Conservation (phyloP, 2,888 invertebrate species). For the Orchesella flavescens region DNA sequence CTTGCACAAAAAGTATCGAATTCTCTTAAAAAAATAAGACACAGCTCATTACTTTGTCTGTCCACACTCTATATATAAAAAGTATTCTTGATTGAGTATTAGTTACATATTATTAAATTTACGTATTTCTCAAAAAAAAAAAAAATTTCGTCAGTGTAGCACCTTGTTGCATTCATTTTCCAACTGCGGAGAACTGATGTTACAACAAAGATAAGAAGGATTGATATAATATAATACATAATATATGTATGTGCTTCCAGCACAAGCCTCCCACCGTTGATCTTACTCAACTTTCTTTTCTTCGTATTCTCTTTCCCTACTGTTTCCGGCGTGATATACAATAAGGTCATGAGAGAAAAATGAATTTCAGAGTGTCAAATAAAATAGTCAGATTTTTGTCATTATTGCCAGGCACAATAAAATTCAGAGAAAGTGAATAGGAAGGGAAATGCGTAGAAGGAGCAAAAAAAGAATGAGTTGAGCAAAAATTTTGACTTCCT, state of each 20-base stretch:
- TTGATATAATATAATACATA: not conserved
- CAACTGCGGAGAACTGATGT: not conserved
- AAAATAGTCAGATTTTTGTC: slow-evolving; percentile 28
- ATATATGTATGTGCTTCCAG: not conserved
- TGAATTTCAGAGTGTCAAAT: slow-evolving; percentile 26
- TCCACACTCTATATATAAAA: too few species aligned
- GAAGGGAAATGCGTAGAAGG: not conserved
- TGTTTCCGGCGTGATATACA: slow-evolving; percentile 9
- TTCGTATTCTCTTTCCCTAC: not conserved
- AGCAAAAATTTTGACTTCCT: slow-evolving; percentile 32
- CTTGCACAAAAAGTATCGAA: not conserved
- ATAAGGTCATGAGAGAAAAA: slow-evolving; percentile 1
- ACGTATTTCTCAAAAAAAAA: not conserved
- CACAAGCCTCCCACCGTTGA: not conserved
- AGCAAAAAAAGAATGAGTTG: not conserved
- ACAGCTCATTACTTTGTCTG: too few species aligned
- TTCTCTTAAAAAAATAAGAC: not conserved
- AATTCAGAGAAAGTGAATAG: not conserved
- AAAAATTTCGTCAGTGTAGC: not conserved
- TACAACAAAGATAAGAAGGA: not conserved
- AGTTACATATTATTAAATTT: too few species aligned
- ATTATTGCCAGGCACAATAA: slow-evolving; percentile 19
- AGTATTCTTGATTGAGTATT: too few species aligned
- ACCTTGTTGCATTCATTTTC: not conserved
- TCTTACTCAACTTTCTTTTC: not conserved